Base-by-base conservation (phyloP, 2,113 vertebrate genomes). In the Pogona vitticeps region DNA sequence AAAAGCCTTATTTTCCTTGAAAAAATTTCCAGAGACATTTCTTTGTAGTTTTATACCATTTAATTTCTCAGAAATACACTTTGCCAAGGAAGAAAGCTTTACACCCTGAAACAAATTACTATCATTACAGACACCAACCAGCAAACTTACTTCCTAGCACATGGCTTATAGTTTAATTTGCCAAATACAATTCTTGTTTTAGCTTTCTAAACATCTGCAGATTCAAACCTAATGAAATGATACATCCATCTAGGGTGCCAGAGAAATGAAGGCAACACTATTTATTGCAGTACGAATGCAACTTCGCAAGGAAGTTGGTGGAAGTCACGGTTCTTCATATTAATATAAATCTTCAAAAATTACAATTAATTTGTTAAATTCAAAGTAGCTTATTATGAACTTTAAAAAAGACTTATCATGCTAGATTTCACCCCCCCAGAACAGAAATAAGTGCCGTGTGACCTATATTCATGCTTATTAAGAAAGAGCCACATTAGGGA, bases 311-410 rank as follows among this genome's bases (percentile, higher is more conserved):
- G 63, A 78, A 14, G 80, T 46, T 9, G 31, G 42, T 52, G 73
- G 42, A 65, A 67, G 7, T 36, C 7, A 31, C 14, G 58, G 87
- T 86, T 90, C 14, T 88, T 80, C 88, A 46, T 86, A 75, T 86
- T 89, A 89, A 88, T 91, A 28, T 89, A 65, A 78, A 7, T 90
- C 73, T 80, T 88, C 38, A 78, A 68, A 91, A 92, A 91, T 83
- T 38, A 46, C 9, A 86, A 59, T 84, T 86, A 85, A 90, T 90
- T 84, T 52, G 91, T 83, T 89, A 33, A 80, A 63, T 65, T 91
- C 78, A 90, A 87, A 92, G 75, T 56, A 80, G 1, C 80, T 20
- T 79, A 80, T 92, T 71, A 56, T 82, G 38, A 80, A 23, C 33
- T n/a, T n/a, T 90, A 90, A 92, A 91, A 15, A 52, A 52, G 46